Evolutionary conservation across 2,113 vertebrate genomes (phyloP), one percentile per base, ranked within the genome.

Genomic region (Pithys albifrons): DNA sequence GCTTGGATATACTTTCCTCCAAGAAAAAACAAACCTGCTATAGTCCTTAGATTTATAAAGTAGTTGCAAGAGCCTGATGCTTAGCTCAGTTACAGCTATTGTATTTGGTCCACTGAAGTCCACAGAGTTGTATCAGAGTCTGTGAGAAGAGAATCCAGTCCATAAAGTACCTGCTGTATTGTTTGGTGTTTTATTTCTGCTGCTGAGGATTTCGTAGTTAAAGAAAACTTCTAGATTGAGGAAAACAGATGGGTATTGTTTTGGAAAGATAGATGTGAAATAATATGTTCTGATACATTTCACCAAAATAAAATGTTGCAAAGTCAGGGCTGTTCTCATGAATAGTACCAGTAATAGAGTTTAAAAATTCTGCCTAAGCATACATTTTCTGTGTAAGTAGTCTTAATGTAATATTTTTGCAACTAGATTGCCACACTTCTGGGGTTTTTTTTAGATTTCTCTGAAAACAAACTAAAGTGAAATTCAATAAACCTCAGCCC

Each of bases 391-490:
- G 11, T 85, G 35, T 74, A 93, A 93, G 41, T 77, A 29, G 74
- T 43, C 52, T 81, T 97, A 94, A 61, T 48, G 33, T 28, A 94
- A 45, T 82, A 77, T 82, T 97, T 82, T 90, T 92, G 49, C 55
- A 93, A 33, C 77, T 88, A 61, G 77, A 87, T 88, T 92, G 45
- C 61, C 10, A 25, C 52, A 9, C 77, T 89, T 91, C 89, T 58
- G 37, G 93, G 93, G 91, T 95, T 95, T 76, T 72, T 59, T 86
- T 92, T 2, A 85, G 17, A 71, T 88, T 96, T 96, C 39, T 96
- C 19, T 92, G 83, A 97, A 97, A 97, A 94, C 91, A 98, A 98
- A 95, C 88, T 96, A 7, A 75, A 85, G 28, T 88, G 82, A 94
- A 96, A 87, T 96, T 96, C 1, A 25, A 97, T 96, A 81, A 97